Conservation (phyloP, 2,797 vertebrate genomes). For the Danio jaintianensis region DNA sequence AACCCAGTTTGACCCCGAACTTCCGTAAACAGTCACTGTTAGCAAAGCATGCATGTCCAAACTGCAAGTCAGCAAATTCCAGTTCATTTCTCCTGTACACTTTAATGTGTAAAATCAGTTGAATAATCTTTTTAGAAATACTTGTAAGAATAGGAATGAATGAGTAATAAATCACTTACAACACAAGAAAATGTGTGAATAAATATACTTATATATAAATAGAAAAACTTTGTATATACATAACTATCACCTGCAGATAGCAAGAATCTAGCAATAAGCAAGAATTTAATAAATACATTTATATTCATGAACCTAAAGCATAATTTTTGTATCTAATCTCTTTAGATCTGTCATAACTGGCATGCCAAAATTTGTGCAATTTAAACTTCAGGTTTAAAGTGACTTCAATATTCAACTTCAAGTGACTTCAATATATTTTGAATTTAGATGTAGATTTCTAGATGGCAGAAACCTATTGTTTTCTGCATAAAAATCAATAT, state of each 20-base stretch:
- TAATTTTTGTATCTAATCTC: no score
- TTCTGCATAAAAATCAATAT: conserved; percentile 21
- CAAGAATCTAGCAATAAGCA: no score
- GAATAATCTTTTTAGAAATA: not conserved
- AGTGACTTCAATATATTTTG: not conserved
- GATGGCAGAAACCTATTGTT: not conserved
- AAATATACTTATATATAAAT: no score
- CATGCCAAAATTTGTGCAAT: no score
- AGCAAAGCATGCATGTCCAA: conserved; percentile 33
- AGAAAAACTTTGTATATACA: no score
- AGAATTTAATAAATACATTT: no score
- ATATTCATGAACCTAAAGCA: no score
- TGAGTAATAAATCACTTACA: no score
- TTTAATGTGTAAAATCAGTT: not conserved
- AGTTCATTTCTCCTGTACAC: not conserved
- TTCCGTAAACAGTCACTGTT: conserved; percentile 8
- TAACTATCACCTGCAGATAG: no score
- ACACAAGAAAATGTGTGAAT: no score
- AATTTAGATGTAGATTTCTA: not conserved
- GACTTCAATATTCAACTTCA: not conserved
- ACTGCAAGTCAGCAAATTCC: conserved; percentile 31
- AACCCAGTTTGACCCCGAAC: not conserved
- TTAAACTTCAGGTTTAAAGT: not conserved
- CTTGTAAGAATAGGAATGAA: not conserved
- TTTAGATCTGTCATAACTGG: no score